phyloP scores from a whole-genome alignment of 2,113 vertebrate genomes.

The Chloropsis cyanopogon region DNA sequence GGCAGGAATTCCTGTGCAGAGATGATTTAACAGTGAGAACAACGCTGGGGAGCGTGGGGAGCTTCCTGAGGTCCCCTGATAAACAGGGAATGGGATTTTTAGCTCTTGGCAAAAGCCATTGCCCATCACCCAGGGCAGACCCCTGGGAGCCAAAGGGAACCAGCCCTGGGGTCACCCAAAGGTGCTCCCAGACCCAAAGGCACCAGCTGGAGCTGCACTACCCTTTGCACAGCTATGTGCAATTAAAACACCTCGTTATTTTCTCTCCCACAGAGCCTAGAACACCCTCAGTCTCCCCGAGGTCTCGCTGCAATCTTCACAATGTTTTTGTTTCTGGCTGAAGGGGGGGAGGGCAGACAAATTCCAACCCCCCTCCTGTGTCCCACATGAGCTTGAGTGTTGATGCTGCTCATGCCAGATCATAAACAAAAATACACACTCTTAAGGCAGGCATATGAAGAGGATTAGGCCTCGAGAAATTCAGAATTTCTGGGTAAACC shows the following conservation, averaged over 20 bases:
- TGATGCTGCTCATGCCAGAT: background rate
- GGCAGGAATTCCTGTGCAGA: background rate
- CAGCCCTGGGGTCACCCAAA: background rate
- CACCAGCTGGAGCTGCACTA: background rate
- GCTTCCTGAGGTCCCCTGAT: background rate
- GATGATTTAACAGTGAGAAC: too few relatives aligned
- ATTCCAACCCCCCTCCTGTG: background rate
- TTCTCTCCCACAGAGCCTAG: too few relatives aligned
- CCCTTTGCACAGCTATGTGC: background rate
- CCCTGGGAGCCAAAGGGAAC: background rate
- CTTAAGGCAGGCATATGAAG: background rate
- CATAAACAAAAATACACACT: background rate
- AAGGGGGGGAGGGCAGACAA: background rate
- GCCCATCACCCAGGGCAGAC: background rate
- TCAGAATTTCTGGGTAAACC: background rate
- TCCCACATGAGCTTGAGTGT: background rate
- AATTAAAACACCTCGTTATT: background rate
- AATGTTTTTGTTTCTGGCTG: background rate
- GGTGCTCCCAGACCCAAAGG: background rate
- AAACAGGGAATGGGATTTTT: fast-evolving
- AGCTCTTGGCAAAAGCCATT: background rate
- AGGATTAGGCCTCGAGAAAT: background rate
- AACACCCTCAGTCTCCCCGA: too few relatives aligned
- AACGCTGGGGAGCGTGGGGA: fast-evolving
- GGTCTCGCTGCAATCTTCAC: background rate